Evolutionary conservation across 2,888 invertebrate species (phyloP).

Genomic region (Strigamia crassipes): DNA sequence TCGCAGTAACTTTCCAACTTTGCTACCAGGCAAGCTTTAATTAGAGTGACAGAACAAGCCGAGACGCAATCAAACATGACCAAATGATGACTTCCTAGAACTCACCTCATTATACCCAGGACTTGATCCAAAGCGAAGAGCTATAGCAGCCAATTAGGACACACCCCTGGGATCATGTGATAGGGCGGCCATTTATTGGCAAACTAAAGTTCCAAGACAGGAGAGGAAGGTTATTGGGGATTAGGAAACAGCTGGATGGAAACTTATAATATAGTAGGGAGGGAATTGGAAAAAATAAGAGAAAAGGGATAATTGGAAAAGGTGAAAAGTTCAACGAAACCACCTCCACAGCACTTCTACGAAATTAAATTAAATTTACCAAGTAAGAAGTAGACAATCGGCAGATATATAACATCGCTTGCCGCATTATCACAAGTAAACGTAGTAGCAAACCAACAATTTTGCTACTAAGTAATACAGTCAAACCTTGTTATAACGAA

Average conservation of each 20-base stretch:
- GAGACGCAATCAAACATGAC: slow-evolving; percentile 15
- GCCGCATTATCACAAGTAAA: no score
- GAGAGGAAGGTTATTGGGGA: slow-evolving; percentile 24
- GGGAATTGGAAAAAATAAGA: not conserved
- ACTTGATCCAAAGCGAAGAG: not conserved
- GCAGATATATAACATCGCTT: no score
- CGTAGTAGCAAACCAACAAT: no score
- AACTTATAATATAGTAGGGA: slow-evolving; percentile 5
- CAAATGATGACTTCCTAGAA: slow-evolving; percentile 16
- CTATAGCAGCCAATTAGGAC: slow-evolving; percentile 23
- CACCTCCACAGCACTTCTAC: not conserved
- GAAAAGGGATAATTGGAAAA: slow-evolving; percentile 8
- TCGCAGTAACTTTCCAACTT: not conserved
- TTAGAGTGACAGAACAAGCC: slow-evolving; percentile 27
- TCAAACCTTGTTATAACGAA: no score
- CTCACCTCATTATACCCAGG: slow-evolving; percentile 10
- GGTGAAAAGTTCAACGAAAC: not conserved
- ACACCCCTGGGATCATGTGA: slow-evolving; percentile 30
- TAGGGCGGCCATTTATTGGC: slow-evolving; percentile 26
- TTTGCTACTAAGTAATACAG: no score
- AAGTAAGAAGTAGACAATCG: no score
- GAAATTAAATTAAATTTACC: not conserved
- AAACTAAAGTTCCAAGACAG: slow-evolving; percentile 8
- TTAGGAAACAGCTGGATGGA: slow-evolving; percentile 26
- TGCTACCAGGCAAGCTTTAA: not conserved